Evolutionary conservation across 30 jellyfish, hydroid and myxozoan genomes (phyloP), one percentile per base, ranked within the genome.

Genomic region (Catostylus mosaicus): DNA sequence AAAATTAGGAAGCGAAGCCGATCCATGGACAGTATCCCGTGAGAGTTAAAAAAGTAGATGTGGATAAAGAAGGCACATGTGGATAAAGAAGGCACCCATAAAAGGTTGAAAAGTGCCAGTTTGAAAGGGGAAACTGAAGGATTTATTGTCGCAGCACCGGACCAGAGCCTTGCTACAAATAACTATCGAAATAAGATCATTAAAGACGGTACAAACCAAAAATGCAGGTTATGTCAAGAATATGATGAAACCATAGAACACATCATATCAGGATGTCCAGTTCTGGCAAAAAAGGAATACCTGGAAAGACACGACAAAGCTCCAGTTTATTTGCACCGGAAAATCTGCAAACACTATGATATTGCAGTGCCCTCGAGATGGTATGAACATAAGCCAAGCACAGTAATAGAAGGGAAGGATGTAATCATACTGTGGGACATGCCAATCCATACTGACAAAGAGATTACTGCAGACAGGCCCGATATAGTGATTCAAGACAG

Each of bases 261-360:
- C 78, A 66, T 66, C 56, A 66, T 19, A 20, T 69, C 81, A 69
- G 81, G 81, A 19, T 69, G 81, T 26, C 79, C 61, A 8, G 61
- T 23, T 35, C 62, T 67, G 31, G 79, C 79, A 37, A 67, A 24
- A 67, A 67, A 37, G 62, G 79, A 67, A 24, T 67, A 67, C 46
- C 46, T 62, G 8, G n/a, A 62, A 62, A 11, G 75, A 69, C 81
- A 69, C 5, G 81, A 69, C 36, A 69, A 34, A 29, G 65, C 66
- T 2, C 40, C 35, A 5, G 20, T 69, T 18, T 38, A 69, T 50
- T 7, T 69, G 34, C 66, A 69, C 30, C 32, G 78, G 78, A 26
- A 66, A 26, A 66, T 2, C 3, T 66, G 0, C 18, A 66, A 66
- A 32, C 57, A 31, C 14, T 66, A 32, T 35, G 57, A 66, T 29